Evolutionary conservation across 2,113 vertebrate genomes (phyloP).

Genomic region (Blennius ocellaris): DNA sequence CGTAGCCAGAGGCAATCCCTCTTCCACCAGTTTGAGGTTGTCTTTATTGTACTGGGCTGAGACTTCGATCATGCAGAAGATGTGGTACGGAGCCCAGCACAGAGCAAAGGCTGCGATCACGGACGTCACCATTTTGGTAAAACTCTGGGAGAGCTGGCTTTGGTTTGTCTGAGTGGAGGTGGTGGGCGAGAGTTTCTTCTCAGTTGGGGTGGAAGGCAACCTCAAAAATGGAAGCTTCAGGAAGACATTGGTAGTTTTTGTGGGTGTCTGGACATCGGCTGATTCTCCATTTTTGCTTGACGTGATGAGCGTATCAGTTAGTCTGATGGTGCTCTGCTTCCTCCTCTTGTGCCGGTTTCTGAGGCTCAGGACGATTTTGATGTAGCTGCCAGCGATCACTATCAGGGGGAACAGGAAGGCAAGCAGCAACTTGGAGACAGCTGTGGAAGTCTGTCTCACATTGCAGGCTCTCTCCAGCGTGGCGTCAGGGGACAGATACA

Average conservation of each 20-base stretch:
- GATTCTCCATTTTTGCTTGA: conserved; percentile 8
- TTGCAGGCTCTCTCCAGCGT: conserved; percentile 56
- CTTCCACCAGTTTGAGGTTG: conserved; percentile 40
- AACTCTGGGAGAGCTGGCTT: conserved; percentile 80
- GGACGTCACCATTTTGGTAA: conserved; percentile 88
- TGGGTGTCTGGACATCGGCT: background rate
- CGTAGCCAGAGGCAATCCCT: conserved; percentile 78
- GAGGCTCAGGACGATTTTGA: conserved; percentile 82
- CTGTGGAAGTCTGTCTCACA: conserved; percentile 75
- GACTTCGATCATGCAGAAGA: conserved; percentile 86
- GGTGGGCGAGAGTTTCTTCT: background rate
- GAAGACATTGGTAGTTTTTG: background rate
- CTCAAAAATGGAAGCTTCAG: conserved; percentile 1
- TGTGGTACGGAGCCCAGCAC: conserved; percentile 91
- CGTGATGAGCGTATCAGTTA: background rate
- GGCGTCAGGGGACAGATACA: conserved; percentile 50
- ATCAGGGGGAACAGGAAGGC: conserved; percentile 87
- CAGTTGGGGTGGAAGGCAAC: background rate
- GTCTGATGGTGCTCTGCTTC: conserved; percentile 42
- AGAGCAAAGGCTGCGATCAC: conserved; percentile 89
- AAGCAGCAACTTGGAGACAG: conserved; percentile 83
- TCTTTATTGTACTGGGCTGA: conserved; percentile 53
- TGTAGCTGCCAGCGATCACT: conserved; percentile 87
- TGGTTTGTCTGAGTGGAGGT: background rate
- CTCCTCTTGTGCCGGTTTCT: conserved; percentile 80